phyloP scores from a whole-genome alignment of 1,140 invertebrate species.

The Nephotettix cincticeps region DNA sequence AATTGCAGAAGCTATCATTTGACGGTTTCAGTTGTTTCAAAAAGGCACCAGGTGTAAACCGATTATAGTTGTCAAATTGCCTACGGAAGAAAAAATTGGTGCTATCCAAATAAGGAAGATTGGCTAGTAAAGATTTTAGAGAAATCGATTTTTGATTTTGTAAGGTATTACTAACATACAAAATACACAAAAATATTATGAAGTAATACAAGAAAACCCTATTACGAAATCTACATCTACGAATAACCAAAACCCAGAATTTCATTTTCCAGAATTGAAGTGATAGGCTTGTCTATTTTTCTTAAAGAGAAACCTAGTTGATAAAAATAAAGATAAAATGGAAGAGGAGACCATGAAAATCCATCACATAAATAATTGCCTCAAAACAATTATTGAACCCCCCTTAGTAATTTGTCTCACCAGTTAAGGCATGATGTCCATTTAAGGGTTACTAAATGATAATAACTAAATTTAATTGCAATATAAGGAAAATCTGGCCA shows the following conservation, averaged over 20 bases:
- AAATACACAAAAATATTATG: slow-evolving; percentile 26
- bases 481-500: no score
- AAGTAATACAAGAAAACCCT: slow-evolving; percentile 29
- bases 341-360: no score
- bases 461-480: no score
- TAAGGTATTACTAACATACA: slow-evolving; percentile 27
- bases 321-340: no score
- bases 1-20: slow-evolving; percentile 60
- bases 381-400: no score
- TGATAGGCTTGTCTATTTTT: no score
- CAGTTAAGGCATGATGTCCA: no score
- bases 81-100: slow-evolving; percentile 16
- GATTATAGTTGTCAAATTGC: slow-evolving; percentile 24
- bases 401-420: no score
- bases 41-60: slow-evolving; percentile 38
- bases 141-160: slow-evolving; percentile 10
- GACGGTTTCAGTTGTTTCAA: slow-evolving; percentile 44
- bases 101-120: slow-evolving; percentile 22
- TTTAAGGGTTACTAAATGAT: no score
- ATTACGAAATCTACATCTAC: slow-evolving; percentile 28
- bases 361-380: no score
- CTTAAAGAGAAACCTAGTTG: no score
- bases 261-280: slow-evolving; percentile 32
- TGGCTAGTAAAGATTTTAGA: slow-evolving; percentile 17
- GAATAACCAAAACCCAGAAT: slow-evolving; percentile 30